Conservation (phyloP, 2,888 invertebrate genomes). For the Tachina lurida region DNA sequence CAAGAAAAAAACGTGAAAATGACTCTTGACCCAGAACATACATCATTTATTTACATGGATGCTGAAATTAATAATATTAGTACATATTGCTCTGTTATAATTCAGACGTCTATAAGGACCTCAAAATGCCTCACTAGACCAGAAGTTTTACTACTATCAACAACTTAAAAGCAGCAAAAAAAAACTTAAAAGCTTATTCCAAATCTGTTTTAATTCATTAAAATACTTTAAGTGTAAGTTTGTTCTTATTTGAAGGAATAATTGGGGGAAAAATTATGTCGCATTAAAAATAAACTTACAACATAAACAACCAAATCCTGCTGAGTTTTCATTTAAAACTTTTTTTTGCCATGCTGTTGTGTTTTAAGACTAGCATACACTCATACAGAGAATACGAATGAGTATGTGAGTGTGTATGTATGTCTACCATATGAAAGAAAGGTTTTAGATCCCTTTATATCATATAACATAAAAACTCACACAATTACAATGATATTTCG, state of each 20-base stretch:
- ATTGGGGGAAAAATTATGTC: constrained; percentile 14
- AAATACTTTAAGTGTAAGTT: background rate
- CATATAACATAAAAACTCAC: too few species aligned
- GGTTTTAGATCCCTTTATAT: too few species aligned
- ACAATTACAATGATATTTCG: background rate
- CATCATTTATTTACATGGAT: too few species aligned
- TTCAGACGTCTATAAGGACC: too few species aligned
- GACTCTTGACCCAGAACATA: too few species aligned
- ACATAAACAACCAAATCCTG: constrained; percentile 4
- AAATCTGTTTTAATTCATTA: background rate
- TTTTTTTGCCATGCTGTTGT: background rate
- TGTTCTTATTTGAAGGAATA: background rate
- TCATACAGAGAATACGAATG: background rate
- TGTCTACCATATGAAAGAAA: background rate
- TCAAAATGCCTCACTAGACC: too few species aligned
- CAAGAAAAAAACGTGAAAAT: too few species aligned
- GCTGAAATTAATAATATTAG: too few species aligned
- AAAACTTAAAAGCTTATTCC: background rate
- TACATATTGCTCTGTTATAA: too few species aligned
- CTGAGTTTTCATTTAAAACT: background rate
- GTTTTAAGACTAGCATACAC: background rate
- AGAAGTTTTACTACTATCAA: too few species aligned
- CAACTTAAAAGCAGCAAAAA: too few species aligned
- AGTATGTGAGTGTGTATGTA: background rate
- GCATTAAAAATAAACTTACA: constrained; percentile 28